Base-by-base conservation (phyloP, 2,888 invertebrate species). In the Ormyrus pomaceus region DNA sequence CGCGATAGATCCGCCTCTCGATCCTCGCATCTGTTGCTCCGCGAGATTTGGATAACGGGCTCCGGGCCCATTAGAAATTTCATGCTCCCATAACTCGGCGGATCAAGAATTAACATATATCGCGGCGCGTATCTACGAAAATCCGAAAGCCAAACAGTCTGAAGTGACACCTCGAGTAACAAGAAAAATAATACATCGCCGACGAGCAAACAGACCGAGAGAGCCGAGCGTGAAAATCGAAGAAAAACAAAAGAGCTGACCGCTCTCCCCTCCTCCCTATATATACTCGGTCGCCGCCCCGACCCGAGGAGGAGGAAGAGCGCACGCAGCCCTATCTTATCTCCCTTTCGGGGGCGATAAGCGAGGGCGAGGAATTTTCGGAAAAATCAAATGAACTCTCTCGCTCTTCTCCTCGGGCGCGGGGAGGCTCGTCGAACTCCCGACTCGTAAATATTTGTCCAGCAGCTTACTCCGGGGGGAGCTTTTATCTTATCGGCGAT, bases 401-500 rank as follows among this genome's bases (percentile, higher is more conserved):
- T 48, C 77, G 6, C 13, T 53, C 9, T n/a, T 34, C 34, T 46
- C n/a, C 64, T 61, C 61, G n/a, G 5, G 10, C 59, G 1, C 59
- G 1, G 11, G 5, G 13, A 56, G 34, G 9, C 55, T 7, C 6
- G 53, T 50, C 11, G 50, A 6, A 65, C 48, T 10, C 34, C 34
- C 45, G 13, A 48, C 61, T 79, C 65, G 75, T 72, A 77, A 77
- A 77, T 77, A 77, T 77, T 77, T 77, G 77, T 81, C 69, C 68
- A 68, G 68, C 62, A 68, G 71, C 69, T 72, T 76, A 50, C 48
- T n/a, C 13, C 10, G 6, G 56, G 46, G 19, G 58, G 51, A 5
- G n/a, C 34, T 72, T 73, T 77, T 81, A 77, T 77, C 80, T 77
- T 77, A 81, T 77, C 77, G 77, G 46, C 65, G 48, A 70, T 66